phyloP scores from a whole-genome alignment of 2,113 vertebrate genomes.

The Oreochromis aureus region DNA sequence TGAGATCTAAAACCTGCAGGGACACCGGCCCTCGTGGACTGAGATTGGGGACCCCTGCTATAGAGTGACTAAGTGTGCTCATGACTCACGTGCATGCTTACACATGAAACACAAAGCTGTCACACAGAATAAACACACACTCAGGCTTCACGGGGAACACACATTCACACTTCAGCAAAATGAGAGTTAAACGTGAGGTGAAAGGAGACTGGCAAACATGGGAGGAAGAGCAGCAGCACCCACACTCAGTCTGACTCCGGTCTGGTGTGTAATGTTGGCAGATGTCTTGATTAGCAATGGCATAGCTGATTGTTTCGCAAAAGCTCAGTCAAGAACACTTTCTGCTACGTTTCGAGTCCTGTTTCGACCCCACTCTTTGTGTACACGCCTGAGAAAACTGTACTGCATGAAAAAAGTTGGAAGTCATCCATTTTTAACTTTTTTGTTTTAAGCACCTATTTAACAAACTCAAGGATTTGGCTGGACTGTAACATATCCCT shows the following conservation, averaged over 20 bases:
- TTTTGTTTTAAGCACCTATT: neutral
- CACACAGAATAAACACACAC: neutral
- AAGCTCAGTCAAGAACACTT: neutral
- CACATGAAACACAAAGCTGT: neutral
- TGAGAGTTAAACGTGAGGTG: neutral
- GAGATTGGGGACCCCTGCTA: too few relatives aligned
- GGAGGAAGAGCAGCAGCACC: neutral
- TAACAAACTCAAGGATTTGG: neutral
- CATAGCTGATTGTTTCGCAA: neutral
- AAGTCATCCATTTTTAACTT: neutral
- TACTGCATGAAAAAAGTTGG: neutral
- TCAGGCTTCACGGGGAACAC: neutral
- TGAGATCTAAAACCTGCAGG: too few relatives aligned
- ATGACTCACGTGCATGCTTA: neutral
- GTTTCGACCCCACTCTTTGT: neutral
- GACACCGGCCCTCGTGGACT: too few relatives aligned
- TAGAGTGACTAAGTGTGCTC: neutral
- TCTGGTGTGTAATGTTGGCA: neutral
- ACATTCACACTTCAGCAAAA: neutral
- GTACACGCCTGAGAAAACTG: neutral
- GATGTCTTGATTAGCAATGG: neutral
- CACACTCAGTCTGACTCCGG: neutral
- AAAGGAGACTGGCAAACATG: neutral
- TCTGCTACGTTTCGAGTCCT: neutral
- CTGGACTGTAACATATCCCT: neutral